Base-by-base conservation (phyloP, 2,797 vertebrate species). In the Acrocephalus scirpaceus region DNA sequence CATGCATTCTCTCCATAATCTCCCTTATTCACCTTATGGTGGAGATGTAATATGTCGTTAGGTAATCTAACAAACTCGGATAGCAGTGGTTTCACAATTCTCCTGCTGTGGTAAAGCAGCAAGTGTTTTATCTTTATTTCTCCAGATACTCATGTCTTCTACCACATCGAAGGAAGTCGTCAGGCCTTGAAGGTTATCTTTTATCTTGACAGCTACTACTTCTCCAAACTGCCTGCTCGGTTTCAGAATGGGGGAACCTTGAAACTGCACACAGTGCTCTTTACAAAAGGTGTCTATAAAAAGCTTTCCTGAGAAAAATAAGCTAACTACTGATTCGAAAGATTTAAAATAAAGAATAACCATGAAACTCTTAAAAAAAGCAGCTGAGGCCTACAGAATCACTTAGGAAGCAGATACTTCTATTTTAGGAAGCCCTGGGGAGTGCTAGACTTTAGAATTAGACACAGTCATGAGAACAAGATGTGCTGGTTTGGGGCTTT, bases 81-180 rank as follows among this genome's bases (percentile, higher is more conserved):
- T 32, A 77, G 36, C 76, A 36, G 6, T 74, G 62, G 54, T 92
- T 87, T 92, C 7, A 1, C 40, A 16, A 69, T 83, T 90, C 58
- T 88, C 38, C 57, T 61, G 30, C 86, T 81, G 56, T 71, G 45
- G 65, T 95, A 91, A 96, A 95, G 44, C 78, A 92, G 40, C 69
- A 69, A 76, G 26, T 69, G 45, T 91, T 95, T 67, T 79, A 57
- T 93, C 86, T 95, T 92, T 96, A 34, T 97, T 92, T 95, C 94
- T 95, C 12, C 98, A 99, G 99, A 99, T 97, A 98, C 98, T 50
- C 98, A 98, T 1, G 98, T 99, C 94, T 98, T 98, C 96, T 99
- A 99, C 97, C 99, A 99, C 75, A 98, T 99, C 8, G 99, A 99
- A 97, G 99, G 99, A 97, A 99, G 98, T 93, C 98, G 99, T 29